Percentiles rank a stretch among this genome's conserved stretches.
Conservation (phyloP, 2,113 vertebrate species). For the Siphamia tubifer region DNA sequence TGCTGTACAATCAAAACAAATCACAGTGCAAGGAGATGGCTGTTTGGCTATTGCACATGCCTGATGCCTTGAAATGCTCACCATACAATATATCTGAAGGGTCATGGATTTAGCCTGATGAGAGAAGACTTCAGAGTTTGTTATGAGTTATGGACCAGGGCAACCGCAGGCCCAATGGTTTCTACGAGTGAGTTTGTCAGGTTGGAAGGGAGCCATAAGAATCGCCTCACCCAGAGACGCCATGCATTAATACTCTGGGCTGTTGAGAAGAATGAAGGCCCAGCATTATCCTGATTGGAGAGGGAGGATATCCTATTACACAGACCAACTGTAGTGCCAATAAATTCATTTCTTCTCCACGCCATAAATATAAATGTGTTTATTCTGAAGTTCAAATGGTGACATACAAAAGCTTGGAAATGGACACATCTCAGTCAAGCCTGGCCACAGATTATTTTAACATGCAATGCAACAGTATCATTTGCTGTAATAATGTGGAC, state of each 20-base stretch:
- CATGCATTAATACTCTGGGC: conserved; percentile 63
- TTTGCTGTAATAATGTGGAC: conserved; percentile 39
- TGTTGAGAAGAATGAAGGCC: conserved; percentile 43
- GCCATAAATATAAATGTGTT: conserved; percentile 63
- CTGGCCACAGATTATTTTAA: conserved; percentile 54
- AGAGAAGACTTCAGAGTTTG: conserved; percentile 67
- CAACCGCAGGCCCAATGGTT: conserved; percentile 62
- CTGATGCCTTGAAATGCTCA: conserved; percentile 57
- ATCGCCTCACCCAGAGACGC: conserved; percentile 62
- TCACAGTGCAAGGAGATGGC: conserved; percentile 53
- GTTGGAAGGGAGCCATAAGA: conserved; percentile 67
- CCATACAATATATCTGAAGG: conserved; percentile 43
- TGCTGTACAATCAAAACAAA: conserved; percentile 70
- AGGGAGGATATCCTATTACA: conserved; percentile 52
- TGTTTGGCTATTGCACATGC: conserved; percentile 55
- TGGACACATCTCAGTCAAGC: conserved; percentile 30
- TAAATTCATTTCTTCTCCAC: conserved; percentile 44
- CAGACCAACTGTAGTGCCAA: conserved; percentile 45
- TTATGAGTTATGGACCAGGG: conserved; percentile 64
- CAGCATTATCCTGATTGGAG: conserved; percentile 63
- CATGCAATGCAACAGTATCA: conserved; percentile 37
- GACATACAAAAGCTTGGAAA: conserved; percentile 39
- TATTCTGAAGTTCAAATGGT: conserved; percentile 49
- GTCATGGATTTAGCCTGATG: conserved; percentile 51
- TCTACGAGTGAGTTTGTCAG: conserved; percentile 64